These are phyloP conservation scores for Blastomussa wellsi DNA, from an alignment of 92 coral and sea anemone genomes.

Conservation along the genomic window DNA sequence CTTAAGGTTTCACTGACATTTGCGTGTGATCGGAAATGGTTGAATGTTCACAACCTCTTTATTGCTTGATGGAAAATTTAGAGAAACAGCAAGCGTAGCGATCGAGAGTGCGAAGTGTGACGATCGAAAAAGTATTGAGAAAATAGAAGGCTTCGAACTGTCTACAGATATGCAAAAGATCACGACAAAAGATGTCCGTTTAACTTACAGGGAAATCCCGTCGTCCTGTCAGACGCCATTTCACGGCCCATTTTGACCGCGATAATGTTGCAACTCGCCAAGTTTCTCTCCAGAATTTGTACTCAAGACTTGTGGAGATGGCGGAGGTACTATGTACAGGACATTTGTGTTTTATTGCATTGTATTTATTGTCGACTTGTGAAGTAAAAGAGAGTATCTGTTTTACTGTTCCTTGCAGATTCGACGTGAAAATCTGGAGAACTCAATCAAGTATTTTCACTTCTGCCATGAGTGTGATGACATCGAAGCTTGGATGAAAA, in stretches of 20 bases:
- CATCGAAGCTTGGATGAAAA: conserved; percentile 86
- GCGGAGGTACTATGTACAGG: conserved; percentile 54
- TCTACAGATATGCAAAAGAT: no score
- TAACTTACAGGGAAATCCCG: conserved; percentile 56
- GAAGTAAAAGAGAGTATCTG: no score
- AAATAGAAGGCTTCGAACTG: no score
- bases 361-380: no score
- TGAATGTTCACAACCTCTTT: no score
- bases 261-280: conserved; percentile 97
- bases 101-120: no score
- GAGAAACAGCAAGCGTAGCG: no score
- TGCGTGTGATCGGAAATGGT: no score
- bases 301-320: conserved; percentile 82
- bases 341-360: neutral
- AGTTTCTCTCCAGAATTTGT: conserved; percentile 78
- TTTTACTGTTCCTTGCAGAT: conserved; percentile 58
- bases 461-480: conserved; percentile 91
- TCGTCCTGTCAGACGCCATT: conserved; percentile 87
- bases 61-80: no score
- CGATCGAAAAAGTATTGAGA: no score
- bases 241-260: conserved; percentile 97
- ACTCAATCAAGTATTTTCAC: conserved; percentile 88
- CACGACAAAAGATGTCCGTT: neutral
- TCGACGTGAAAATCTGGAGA: conserved; percentile 79
- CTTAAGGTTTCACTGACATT: neutral